Base-by-base conservation (phyloP, 2,113 vertebrate species). In the Lepus americanus region DNA sequence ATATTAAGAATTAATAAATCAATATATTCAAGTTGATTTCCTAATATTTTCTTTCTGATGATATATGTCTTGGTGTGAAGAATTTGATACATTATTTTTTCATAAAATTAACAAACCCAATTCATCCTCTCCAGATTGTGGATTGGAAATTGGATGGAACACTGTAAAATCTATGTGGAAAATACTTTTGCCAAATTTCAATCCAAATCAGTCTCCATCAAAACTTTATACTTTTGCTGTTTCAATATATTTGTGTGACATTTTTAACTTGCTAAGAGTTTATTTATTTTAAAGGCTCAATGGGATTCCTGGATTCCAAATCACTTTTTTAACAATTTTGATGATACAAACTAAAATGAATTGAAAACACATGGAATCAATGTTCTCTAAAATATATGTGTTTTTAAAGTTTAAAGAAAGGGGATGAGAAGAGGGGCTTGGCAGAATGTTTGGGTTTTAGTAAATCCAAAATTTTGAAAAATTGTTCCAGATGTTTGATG, bases 401-500 rank as follows among this genome's bases (percentile, higher is more conserved):
- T 93, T 89, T 95, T 93, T 93, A 78, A 89, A 79, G 73, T 96
- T 97, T 92, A 78, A 59, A 90, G 55, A 74, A 90, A 90, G 77
- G 4, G 53, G 77, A 67, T 89, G 66, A 94, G 72, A 96, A 95
- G 96, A 78, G 44, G 87, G 93, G 51, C 80, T 94, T 97, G 93
- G 96, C 93, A 97, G 77, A 94, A 90, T 90, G 64, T 92, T 96
- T 93, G 33, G 55, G 49, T 73, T 82, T 94, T 95, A 94, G 80
- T 87, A 88, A 96, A 96, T 95, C 87, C 87, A 96, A 95, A 92
- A 63, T 79, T 92, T 70, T 85, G 6, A 94, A 97, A 97, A 97
- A 91, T 74, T 85, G 20, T 96, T 97, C 95, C 97, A 97, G 93
- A 97, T 97, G 95, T 95, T 73, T 97, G 96, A 92, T 95, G 90